A percentile compares a stretch with the other conserved stretches of the same genome.
Evolutionary conservation across 1,140 invertebrate genomes (phyloP).

Genomic region (fruit fly (Drosophila melanogaster)): Release_6_plus_ISO1_MT NT_033777.3:26149501-26150000

Average conservation of each 20-base stretch:
- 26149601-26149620: slow-evolving; percentile 19
- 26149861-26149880: slow-evolving; percentile 54
- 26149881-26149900: slow-evolving; percentile 21
- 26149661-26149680: slow-evolving; percentile 17
- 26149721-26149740: slow-evolving; percentile 35
- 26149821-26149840: slow-evolving; percentile 48
- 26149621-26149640: slow-evolving; percentile 10
- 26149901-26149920: slow-evolving; percentile 30
- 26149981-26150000: slow-evolving; percentile 34
- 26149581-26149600: slow-evolving; percentile 37
- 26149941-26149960: slow-evolving; percentile 48
- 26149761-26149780: slow-evolving; percentile 20
- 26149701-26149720: slow-evolving; percentile 71
- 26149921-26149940: slow-evolving; percentile 34
- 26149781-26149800: slow-evolving; percentile 7
- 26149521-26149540: neutral
- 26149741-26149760: slow-evolving; percentile 57
- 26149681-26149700: slow-evolving; percentile 10
- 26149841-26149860: slow-evolving; percentile 56
- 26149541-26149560: neutral
- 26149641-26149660: neutral
- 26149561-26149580: neutral
- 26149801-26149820: slow-evolving; percentile 44
- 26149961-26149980: slow-evolving; percentile 41
- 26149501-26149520: too few species aligned